Conservation (phyloP, 2,797 vertebrate genomes). For the Aulostomus chinensis region DNA sequence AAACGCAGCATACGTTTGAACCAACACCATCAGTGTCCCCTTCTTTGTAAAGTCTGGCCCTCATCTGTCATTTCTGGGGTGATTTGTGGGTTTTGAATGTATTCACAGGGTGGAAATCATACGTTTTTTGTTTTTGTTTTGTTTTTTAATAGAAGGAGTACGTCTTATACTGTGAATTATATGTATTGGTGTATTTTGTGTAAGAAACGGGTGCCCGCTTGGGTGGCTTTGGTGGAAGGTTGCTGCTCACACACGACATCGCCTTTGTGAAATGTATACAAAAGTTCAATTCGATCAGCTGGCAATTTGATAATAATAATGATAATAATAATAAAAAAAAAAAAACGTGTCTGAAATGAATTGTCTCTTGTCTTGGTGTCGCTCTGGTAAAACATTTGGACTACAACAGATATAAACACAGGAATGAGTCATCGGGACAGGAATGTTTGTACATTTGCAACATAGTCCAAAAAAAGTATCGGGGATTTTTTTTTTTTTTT, state of each 20-base stretch:
- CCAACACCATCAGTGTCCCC: too few relatives aligned
- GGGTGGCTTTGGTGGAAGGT: neutral
- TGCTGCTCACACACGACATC: slow-evolving; percentile 8
- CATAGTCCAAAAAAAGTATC: neutral
- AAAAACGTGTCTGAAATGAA: slow-evolving; percentile 20
- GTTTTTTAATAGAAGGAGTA: neutral
- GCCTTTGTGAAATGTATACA: slow-evolving; percentile 30
- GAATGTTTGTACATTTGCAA: neutral
- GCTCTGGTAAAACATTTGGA: neutral
- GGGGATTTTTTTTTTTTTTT: neutral
- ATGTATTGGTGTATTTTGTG: slow-evolving; percentile 19
- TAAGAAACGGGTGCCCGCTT: slow-evolving; percentile 3
- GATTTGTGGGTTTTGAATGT: neutral
- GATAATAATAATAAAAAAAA: slow-evolving; percentile 22
- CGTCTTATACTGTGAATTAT: slow-evolving; percentile 11
- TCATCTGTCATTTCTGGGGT: neutral
- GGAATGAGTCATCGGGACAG: neutral
- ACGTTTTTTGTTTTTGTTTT: too few relatives aligned
- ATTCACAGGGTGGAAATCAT: slow-evolving; percentile 7
- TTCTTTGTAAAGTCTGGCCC: too few relatives aligned
- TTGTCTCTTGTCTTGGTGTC: slow-evolving; percentile 22
- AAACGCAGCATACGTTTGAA: too few relatives aligned
- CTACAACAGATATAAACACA: neutral
- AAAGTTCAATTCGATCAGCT: slow-evolving; percentile 6
- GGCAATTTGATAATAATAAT: slow-evolving; percentile 47